Evolutionary conservation across 2,797 vertebrate species (phyloP), one percentile per base, ranked within the genome.

Genomic region (Phoxinus dragarum): DNA sequence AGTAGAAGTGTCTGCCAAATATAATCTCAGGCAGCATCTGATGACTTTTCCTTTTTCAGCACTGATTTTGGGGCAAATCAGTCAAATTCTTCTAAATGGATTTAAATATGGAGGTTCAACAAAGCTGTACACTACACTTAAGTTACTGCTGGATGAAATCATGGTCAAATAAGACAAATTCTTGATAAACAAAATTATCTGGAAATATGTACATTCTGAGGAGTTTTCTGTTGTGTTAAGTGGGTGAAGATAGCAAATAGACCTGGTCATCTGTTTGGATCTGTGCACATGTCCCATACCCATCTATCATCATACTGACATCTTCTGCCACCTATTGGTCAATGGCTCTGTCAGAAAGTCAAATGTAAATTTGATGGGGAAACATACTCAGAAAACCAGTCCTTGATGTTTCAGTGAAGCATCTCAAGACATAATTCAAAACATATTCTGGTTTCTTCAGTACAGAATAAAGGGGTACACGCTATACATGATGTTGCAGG

Each of bases 291-390:
- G 49, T 81, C 49, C 21, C 19, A 27, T 59, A 49, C 59, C 76
- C 49, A 68, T 85, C 84, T 74, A 85, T 85, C 54, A 82, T 91
- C 91, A 91, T 64, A 81, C 74, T 94, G 92, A 91, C 91, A 89
- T 88, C 92, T 93, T 91, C 93, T 95, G 94, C 95, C 94, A 94
- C 90, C 95, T 96, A 94, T 94, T 94, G 94, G 95, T 90, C 91
- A 91, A 88, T 91, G 49, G 67, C 87, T 64, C 21, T 21, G 54
- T 64, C 89, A 92, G 90, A 88, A 92, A 82, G 89, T 93, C 82
- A 89, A 91, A 90, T 68, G 88, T 90, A 87, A 92, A 80, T 71
- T 89, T 88, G 89, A 54, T 88, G 59, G 85, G 72, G 85, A 81
- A 72, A 75, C 12, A 75, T 42, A 11, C 21, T 72, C 38, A 34